These are phyloP conservation scores for Clarias laeviceps DNA, from an alignment of 2,797 vertebrate species.

Conservation along the genomic window DNA sequence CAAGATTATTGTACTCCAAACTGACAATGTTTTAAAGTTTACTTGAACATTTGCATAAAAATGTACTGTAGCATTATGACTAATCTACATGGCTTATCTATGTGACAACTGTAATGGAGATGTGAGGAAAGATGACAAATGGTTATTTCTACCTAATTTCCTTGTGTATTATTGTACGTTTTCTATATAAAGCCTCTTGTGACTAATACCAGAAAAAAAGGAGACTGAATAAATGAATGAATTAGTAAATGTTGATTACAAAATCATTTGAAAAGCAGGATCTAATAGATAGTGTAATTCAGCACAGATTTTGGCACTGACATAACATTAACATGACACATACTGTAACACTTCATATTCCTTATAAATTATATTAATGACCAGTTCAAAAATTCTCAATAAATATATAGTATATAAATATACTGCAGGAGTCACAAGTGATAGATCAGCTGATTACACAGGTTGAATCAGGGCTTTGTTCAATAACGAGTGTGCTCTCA, in stretches of 20 bases:
- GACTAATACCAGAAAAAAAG: not conserved
- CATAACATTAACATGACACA: no score
- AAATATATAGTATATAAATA: no score
- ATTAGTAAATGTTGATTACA: not conserved
- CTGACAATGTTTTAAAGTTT: not conserved
- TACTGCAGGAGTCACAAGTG: not conserved
- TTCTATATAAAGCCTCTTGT: not conserved
- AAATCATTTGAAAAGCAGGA: not conserved
- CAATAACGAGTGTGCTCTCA: no score
- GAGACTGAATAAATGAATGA: not conserved
- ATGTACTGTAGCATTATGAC: constrained; percentile 1
- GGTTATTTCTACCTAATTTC: not conserved
- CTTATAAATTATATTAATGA: not conserved
- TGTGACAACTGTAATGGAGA: not conserved
- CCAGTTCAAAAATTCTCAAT: not conserved
- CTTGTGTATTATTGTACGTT: not conserved
- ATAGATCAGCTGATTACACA: not conserved
- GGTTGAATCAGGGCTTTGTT: not conserved
- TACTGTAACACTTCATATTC: no score
- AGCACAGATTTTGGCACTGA: not conserved
- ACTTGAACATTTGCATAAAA: constrained; percentile 18
- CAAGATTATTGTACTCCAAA: not conserved
- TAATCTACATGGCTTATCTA: not conserved
- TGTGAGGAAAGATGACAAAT: not conserved
- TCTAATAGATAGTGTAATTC: not conserved